phyloP scores from a whole-genome alignment of 2,113 vertebrate species.

The Lepidothrix coronata region DNA sequence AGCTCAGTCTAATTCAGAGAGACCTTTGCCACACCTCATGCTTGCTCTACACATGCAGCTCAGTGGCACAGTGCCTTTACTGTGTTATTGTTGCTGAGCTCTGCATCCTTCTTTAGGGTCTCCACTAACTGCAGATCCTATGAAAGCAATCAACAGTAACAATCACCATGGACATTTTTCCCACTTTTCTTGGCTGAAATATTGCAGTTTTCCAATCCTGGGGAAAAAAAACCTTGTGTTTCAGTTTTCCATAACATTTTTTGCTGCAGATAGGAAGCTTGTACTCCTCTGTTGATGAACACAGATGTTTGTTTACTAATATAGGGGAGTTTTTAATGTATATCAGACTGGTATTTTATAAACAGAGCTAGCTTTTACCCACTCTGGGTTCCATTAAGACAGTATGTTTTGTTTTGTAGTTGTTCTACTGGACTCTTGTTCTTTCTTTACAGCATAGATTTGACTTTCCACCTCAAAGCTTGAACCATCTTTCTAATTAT shows the following conservation, averaged over 20 bases:
- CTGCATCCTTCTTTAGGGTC: not conserved
- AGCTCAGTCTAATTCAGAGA: conserved; percentile 14
- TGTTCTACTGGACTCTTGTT: not conserved
- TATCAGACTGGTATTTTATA: not conserved
- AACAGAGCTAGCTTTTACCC: not conserved
- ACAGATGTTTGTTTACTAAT: not conserved
- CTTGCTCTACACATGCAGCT: not conserved
- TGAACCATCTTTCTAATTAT: not conserved
- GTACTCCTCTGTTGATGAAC: not conserved
- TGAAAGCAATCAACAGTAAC: not conserved
- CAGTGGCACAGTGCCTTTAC: not conserved
- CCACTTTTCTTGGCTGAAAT: not conserved
- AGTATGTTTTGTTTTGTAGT: not conserved
- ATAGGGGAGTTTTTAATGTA: not conserved
- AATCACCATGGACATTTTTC: not conserved
- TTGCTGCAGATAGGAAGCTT: not conserved
- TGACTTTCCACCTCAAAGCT: not conserved
- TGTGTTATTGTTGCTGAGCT: not conserved
- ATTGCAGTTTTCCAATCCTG: not conserved
- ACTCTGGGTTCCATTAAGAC: not conserved
- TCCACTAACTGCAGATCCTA: not conserved
- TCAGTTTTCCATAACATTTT: not conserved
- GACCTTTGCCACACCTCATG: not conserved
- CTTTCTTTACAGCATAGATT: not conserved
- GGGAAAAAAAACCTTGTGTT: not conserved